phyloP scores from a whole-genome alignment of 2,888 invertebrate species.

The Lithosia quadra region DNA sequence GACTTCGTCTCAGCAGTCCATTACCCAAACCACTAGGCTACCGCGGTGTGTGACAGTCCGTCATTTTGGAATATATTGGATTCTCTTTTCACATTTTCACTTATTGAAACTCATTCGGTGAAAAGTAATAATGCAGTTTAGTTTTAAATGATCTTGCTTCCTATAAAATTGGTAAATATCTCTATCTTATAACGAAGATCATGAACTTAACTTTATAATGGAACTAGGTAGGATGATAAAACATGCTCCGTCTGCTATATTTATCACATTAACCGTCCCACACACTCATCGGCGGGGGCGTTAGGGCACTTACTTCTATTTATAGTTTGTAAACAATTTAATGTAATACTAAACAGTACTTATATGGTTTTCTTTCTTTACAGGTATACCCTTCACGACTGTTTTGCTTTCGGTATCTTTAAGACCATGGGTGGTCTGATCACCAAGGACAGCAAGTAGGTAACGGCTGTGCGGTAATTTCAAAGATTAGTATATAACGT shows the following conservation, averaged over 20 bases:
- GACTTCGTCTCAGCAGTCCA: too few relatives aligned
- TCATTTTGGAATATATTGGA: too few relatives aligned
- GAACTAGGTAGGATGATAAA: not conserved
- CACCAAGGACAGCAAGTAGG: slow-evolving; percentile 13
- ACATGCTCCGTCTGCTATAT: not conserved
- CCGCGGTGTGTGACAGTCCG: too few relatives aligned
- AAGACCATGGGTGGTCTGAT: slow-evolving; percentile 10
- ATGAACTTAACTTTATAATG: not conserved
- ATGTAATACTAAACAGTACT: slow-evolving; percentile 3
- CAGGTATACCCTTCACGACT: slow-evolving; percentile 18
- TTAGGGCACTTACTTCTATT: not conserved
- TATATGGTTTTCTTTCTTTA: slow-evolving; percentile 11
- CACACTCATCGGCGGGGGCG: not conserved
- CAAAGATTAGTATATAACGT: not conserved
- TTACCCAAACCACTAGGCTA: too few relatives aligned
- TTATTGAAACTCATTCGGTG: too few relatives aligned
- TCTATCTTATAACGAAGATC: not conserved
- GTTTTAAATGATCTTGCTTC: too few relatives aligned
- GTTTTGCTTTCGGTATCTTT: slow-evolving; percentile 9
- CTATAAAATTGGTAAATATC: too few relatives aligned
- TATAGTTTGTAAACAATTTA: not conserved
- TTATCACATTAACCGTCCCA: not conserved
- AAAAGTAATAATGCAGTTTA: too few relatives aligned
- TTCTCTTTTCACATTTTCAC: too few relatives aligned
- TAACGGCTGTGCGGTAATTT: slow-evolving; percentile 19